Evolutionary conservation across 2,113 vertebrate species (phyloP), one percentile per base, ranked within the genome.

Genomic region (Odontophorus gujanensis): DNA sequence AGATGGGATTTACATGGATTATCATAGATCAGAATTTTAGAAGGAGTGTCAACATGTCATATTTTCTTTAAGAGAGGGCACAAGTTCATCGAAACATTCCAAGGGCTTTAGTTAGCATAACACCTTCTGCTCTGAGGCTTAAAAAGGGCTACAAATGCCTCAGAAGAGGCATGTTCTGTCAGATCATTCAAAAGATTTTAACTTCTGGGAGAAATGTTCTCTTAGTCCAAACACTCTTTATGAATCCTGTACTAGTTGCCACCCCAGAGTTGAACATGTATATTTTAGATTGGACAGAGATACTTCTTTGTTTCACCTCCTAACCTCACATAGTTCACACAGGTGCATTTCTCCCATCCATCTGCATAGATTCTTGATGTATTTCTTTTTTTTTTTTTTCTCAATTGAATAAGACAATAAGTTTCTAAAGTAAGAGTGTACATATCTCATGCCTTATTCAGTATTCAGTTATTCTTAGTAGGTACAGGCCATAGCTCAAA

Each of bases 11-110:
- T 96, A 94, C 5, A 38, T 94, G 96, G 96, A 96, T 96, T 96
- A 97, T 87, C 92, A 96, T 76, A 96, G 96, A 96, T 94, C 94
- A 97, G 86, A 96, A 96, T 91, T 89, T 95, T 94, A 94, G 93
- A 91, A 89, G 72, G 88, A 77, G 58, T 95, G 95, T 96, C 96
- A 97, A 95, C 93, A 89, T 96, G 96, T 96, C 96, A 97, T 91
- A 95, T 95, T 93, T 95, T 93, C 90, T 96, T 90, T 89, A 92
- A 96, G 81, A 93, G 69, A 94, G 92, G 83, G 85, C 78, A 92
- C 79, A 89, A 96, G 93, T 96, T 96, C 96, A 97, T 87, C 74
- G 65, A 94, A 96, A 93, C 94, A 87, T 94, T 96, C 71, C 80
- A 87, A 82, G 80, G 87, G 85, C 77, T 96, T 97, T 96, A 96